Evolutionary conservation across 1,140 invertebrate species (phyloP).

Genomic region (Arion vulgaris): DNA sequence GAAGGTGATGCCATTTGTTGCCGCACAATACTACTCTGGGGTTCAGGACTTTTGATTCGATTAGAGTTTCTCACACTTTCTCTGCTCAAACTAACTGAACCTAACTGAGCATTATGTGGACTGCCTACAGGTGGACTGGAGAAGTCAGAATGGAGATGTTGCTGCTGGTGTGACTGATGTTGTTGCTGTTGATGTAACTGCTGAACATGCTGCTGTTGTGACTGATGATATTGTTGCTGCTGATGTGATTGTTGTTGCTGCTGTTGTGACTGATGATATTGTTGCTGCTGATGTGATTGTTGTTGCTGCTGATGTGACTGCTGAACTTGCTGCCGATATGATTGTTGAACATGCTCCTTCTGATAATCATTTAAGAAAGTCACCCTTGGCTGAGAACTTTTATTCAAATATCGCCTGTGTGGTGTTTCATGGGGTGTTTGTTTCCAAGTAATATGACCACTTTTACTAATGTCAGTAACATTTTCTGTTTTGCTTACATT

Average conservation of each 20-base stretch:
- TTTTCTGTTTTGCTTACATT: not conserved
- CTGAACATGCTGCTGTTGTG: not conserved
- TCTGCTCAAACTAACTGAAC: slow-evolving; percentile 2
- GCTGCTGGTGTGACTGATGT: slow-evolving; percentile 10
- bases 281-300: not conserved
- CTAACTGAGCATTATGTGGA: not conserved
- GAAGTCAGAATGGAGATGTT: slow-evolving; percentile 8
- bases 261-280: not conserved
- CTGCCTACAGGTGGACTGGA: slow-evolving; percentile 12
- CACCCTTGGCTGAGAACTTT: not conserved
- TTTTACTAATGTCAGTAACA: not conserved
- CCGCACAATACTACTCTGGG: slow-evolving; percentile 34
- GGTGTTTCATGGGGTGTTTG: not conserved
- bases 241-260: not conserved
- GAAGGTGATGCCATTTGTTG: slow-evolving; percentile 35
- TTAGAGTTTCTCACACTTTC: slow-evolving; percentile 29
- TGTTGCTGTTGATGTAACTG: not conserved
- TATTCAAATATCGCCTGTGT: not conserved
- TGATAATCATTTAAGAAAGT: slow-evolving; percentile 2
- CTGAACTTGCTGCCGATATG: slow-evolving; percentile 3
- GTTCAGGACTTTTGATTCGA: slow-evolving; percentile 12
- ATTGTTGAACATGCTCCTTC: slow-evolving; percentile 1
- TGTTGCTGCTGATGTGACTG: slow-evolving; percentile 9
- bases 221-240: too few species aligned
- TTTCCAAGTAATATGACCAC: slow-evolving; percentile 1